Base-by-base conservation (phyloP, 1,140 invertebrate genomes). In the Cydia splendana region DNA sequence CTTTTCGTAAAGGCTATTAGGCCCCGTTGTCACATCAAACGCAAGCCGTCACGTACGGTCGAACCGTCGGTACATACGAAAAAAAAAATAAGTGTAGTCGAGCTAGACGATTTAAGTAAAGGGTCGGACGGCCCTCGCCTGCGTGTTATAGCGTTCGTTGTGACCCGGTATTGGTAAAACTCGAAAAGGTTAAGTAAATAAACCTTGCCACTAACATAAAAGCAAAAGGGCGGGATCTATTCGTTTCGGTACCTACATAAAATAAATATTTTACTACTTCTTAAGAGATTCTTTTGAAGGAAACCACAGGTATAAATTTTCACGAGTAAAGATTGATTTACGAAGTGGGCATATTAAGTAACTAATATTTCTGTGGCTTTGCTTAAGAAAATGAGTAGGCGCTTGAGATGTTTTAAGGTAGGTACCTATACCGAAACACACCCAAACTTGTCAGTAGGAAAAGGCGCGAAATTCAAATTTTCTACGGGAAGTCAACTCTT, bases 21-120 rank as follows among this genome's bases (percentile, higher is more conserved):
- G 38, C 15, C 45, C 75, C 77, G 78, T 79, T 80, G 80, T 74
- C 79, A 85, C 81, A 88, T 86, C 81, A 87, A 87, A 87, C 77
- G 79, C 82, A 84, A 84, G 85, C 62, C 78, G 80, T 86, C 87
- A 87, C 85, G 87, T 89, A 84, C 78, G 42, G 53, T 76, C 34
- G 77, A 77, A 81, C 82, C 81, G 84, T 82, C 75, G 82, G 73
- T 76, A 81, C 45, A 48, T 81, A 82, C 80, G 81, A 85, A 88
- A 88, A 88, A 90, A 90, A 90, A 88, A 82, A 84, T 86, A 80
- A 86, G 83, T 80, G 81, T 80, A 80, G 81, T 82, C 84, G 83
- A 88, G 88, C 78, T 82, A 84, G 78, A 83, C 85, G 83, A 89
- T 87, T 90, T 88, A 87, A 85, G 82, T 81, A 82, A 89, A 87